A percentile compares a stretch with the other conserved stretches of the same genome.
These are phyloP conservation scores for Phymorhynchus buccinoides DNA, from an alignment of 1,140 invertebrate genomes.

Conservation along the genomic window DNA sequence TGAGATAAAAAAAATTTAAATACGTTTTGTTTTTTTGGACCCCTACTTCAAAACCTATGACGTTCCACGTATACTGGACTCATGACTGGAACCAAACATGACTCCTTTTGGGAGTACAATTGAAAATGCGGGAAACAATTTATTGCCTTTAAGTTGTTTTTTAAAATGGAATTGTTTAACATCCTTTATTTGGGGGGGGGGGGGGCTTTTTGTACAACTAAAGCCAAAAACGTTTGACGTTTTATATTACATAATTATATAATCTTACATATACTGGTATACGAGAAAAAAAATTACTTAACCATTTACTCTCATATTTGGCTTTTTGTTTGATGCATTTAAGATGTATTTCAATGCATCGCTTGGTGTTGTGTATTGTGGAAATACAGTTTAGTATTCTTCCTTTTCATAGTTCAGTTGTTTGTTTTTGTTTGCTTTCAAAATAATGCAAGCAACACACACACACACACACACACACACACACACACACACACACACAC, in stretches of 20 bases:
- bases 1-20: no score
- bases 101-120: no score
- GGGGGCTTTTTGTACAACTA: no score
- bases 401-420: no score
- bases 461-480: background rate
- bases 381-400: background rate
- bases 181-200: background rate
- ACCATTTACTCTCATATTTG: background rate
- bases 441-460: background rate
- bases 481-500: background rate
- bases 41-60: no score
- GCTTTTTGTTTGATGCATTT: background rate
- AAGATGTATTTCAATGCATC: background rate
- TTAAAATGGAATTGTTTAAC: background rate
- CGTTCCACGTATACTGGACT: no score
- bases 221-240: no score
- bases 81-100: no score
- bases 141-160: no score
- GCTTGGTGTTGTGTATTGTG: background rate
- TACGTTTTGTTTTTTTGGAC: no score
- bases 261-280: background rate
- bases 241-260: constrained; percentile 12
- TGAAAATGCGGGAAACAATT: no score
- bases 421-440: no score
- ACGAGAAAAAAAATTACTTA: background rate